A percentile compares a stretch with the other conserved stretches of the same genome.
Evolutionary conservation across 2,113 vertebrate genomes (phyloP).

Genomic region (Cyphomyrus discorhynchus): DNA sequence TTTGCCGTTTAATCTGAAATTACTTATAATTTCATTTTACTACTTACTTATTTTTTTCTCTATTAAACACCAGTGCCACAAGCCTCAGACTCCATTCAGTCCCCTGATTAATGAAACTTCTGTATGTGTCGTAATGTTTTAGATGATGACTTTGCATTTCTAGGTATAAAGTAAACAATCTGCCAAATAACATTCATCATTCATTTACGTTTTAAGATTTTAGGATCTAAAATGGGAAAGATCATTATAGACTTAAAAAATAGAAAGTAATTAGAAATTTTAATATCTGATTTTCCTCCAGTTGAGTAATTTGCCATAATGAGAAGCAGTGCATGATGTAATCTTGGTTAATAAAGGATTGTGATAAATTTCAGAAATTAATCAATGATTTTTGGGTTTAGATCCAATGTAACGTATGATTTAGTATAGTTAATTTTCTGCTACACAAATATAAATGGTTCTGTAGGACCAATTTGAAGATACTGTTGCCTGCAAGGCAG

Average conservation of each 20-base stretch:
- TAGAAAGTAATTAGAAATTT: slow-evolving; percentile 50
- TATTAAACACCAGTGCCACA: background rate
- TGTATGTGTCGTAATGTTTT: background rate
- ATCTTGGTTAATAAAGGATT: slow-evolving; percentile 57
- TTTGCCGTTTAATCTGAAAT: background rate
- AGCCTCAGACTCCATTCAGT: background rate
- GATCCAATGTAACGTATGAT: background rate
- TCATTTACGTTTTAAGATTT: background rate
- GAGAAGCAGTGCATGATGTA: slow-evolving; percentile 38
- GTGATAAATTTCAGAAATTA: slow-evolving; percentile 59
- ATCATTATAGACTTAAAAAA: slow-evolving; percentile 46
- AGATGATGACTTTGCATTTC: background rate
- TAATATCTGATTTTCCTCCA: slow-evolving; percentile 46
- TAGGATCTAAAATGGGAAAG: background rate
- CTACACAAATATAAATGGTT: background rate
- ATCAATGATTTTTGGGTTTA: slow-evolving; percentile 51
- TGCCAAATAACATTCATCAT: background rate
- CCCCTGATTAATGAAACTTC: background rate
- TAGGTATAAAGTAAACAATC: background rate
- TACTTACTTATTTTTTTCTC: background rate
- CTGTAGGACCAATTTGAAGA: background rate
- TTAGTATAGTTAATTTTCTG: background rate
- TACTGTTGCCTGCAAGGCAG: background rate
- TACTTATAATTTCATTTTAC: background rate
- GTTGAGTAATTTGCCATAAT: slow-evolving; percentile 49